Evolutionary conservation across 1,140 invertebrate genomes (phyloP).

Genomic region (Heliconius hermathena): DNA sequence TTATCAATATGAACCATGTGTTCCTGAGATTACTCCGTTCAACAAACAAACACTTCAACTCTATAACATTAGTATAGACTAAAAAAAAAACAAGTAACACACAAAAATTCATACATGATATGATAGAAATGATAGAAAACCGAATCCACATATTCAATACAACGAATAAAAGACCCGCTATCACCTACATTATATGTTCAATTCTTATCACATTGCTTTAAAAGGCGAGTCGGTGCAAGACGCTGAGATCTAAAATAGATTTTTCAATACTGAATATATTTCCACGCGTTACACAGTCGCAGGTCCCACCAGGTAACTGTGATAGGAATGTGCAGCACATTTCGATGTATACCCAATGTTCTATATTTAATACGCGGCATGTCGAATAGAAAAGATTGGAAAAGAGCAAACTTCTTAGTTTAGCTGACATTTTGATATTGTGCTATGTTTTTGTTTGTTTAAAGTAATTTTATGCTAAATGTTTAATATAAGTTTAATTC

Average conservation of each 20-base stretch:
- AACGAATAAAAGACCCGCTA: not conserved
- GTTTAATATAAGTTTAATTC: no score
- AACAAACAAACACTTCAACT: not conserved
- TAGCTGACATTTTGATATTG: not conserved
- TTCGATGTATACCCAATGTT: not conserved
- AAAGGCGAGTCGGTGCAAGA: not conserved
- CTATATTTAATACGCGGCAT: not conserved
- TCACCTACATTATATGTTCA: not conserved
- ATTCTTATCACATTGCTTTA: not conserved
- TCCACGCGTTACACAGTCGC: not conserved
- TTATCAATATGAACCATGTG: no score
- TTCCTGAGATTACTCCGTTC: not conserved
- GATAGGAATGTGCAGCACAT: not conserved
- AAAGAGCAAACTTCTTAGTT: not conserved
- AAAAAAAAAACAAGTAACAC: not conserved
- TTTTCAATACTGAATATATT: constrained; percentile 13
- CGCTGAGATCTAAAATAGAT: constrained; percentile 1
- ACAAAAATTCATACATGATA: not conserved
- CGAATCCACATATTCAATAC: not conserved
- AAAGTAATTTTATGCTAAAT: no score
- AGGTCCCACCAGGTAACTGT: not conserved
- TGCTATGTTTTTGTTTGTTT: not conserved
- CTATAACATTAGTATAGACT: not conserved
- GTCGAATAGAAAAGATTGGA: not conserved
- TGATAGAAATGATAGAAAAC: no score